phyloP scores from a whole-genome alignment of 2,888 invertebrate genomes.

The Dolichopus griseipennis region DNA sequence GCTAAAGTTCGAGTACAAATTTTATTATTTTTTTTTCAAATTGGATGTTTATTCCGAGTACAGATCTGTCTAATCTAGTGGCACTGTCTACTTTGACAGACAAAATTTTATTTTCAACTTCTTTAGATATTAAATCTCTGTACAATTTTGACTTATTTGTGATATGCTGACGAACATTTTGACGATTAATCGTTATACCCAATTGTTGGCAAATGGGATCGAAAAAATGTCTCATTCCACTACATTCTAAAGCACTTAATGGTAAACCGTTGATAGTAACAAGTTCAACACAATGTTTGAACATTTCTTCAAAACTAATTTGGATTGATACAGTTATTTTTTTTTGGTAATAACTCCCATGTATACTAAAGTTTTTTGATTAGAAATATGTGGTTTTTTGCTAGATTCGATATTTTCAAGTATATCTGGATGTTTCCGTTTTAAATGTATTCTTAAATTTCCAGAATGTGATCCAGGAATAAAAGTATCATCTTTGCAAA shows the following conservation, averaged over 20 bases:
- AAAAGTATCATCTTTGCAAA: no score
- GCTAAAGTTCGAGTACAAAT: conserved; percentile 10
- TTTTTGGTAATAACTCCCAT: conserved; percentile 6
- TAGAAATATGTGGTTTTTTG: conserved; percentile 9
- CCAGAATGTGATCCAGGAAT: no score
- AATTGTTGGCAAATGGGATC: conserved; percentile 9
- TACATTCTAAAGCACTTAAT: conserved; percentile 11
- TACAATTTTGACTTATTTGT: neutral
- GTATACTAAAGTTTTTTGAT: conserved; percentile 8
- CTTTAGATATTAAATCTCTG: conserved; percentile 8
- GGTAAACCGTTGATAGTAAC: conserved; percentile 5
- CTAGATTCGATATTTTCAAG: conserved; percentile 5
- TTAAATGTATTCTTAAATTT: neutral
- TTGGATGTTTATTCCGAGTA: conserved; percentile 11
- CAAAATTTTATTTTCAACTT: conserved; percentile 8
- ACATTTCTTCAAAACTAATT: conserved; percentile 7
- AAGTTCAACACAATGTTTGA: neutral
- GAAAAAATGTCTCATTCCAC: conserved; percentile 8
- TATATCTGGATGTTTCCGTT: neutral
- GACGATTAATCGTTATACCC: conserved; percentile 9
- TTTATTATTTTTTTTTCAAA: conserved; percentile 10
- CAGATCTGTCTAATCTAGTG: conserved; percentile 14
- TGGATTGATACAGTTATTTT: conserved; percentile 9
- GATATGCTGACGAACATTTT: conserved; percentile 6
- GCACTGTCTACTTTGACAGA: conserved; percentile 12